Conservation (phyloP, 2,113 vertebrate genomes). For the Channa maculata region DNA sequence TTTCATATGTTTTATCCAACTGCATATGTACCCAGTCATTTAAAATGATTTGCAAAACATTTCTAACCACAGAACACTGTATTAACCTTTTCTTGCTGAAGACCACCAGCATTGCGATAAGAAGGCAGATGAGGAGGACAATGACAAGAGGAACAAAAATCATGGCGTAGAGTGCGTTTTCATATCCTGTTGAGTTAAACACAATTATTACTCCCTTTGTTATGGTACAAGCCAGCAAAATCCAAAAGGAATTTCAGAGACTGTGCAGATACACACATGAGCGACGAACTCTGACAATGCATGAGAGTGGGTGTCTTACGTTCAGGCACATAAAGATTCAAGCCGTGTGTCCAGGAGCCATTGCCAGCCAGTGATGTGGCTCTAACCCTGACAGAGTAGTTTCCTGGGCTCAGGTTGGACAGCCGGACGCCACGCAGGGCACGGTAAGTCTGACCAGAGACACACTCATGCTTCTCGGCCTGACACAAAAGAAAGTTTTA, state of each 20-base stretch:
- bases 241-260: background rate
- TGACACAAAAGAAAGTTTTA: constrained; percentile 25
- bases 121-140: constrained; percentile 81
- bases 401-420: constrained; percentile 90
- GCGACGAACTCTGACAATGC: background rate
- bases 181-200: constrained; percentile 79
- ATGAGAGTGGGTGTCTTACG: constrained; percentile 80
- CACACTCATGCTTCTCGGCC: constrained; percentile 91
- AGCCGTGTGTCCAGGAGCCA: constrained; percentile 92
- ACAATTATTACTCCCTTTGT: constrained; percentile 5
- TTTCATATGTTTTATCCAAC: no score
- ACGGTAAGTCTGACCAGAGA: constrained; percentile 91
- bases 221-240: background rate
- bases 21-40: no score
- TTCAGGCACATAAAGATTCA: constrained; percentile 92
- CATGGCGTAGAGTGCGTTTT: constrained; percentile 88
- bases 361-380: constrained; percentile 97
- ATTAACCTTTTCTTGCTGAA: constrained; percentile 90
- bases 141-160: constrained; percentile 88
- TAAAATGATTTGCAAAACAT: background rate
- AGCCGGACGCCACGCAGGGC: constrained; percentile 87
- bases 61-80: background rate
- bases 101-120: constrained; percentile 82
- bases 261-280: background rate
- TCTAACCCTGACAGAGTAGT: constrained; percentile 93